A percentile compares a stretch with the other conserved stretches of the same genome.
Conservation (phyloP, 2,888 invertebrate species). For the Tuta absoluta region DNA sequence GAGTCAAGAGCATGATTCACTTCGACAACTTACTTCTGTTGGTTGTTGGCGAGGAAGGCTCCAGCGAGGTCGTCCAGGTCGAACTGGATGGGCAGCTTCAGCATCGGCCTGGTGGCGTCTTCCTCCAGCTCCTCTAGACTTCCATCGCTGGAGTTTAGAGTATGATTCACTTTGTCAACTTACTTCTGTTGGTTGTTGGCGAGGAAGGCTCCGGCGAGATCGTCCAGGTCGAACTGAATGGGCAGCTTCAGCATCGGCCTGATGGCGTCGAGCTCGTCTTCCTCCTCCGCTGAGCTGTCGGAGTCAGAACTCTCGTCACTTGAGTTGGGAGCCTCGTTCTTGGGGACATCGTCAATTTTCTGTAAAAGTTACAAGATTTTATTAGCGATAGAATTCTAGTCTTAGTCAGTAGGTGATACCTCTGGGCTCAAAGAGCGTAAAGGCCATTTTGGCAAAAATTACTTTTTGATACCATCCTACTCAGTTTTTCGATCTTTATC, state of each 20-base stretch:
- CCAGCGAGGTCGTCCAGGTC: constrained; percentile 92
- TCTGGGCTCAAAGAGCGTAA: no score
- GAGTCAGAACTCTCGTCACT: constrained; percentile 78
- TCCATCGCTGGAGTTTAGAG: constrained; percentile 65
- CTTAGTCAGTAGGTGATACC: no score
- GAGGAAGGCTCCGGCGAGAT: constrained; percentile 87
- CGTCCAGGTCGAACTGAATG: constrained; percentile 90
- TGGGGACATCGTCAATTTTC: constrained; percentile 72
- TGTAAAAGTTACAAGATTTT: constrained; percentile 44
- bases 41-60: constrained; percentile 85
- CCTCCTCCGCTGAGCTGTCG: constrained; percentile 82
- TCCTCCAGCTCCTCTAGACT: constrained; percentile 81
- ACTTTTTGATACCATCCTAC: no score
- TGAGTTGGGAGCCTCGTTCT: constrained; percentile 59
- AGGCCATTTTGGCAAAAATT: no score
- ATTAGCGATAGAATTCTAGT: no score
- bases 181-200: constrained; percentile 86
- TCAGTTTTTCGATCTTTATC: no score
- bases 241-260: constrained; percentile 86
- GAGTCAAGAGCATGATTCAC: not conserved
- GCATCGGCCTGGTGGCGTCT: constrained; percentile 79
- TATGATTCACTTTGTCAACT: constrained; percentile 35
- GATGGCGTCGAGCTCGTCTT: constrained; percentile 81
- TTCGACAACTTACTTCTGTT: constrained; percentile 79
- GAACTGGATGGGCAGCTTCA: constrained; percentile 90